These are phyloP conservation scores for Morelia viridis DNA, from an alignment of 2,797 vertebrate genomes.

Conservation along the genomic window DNA sequence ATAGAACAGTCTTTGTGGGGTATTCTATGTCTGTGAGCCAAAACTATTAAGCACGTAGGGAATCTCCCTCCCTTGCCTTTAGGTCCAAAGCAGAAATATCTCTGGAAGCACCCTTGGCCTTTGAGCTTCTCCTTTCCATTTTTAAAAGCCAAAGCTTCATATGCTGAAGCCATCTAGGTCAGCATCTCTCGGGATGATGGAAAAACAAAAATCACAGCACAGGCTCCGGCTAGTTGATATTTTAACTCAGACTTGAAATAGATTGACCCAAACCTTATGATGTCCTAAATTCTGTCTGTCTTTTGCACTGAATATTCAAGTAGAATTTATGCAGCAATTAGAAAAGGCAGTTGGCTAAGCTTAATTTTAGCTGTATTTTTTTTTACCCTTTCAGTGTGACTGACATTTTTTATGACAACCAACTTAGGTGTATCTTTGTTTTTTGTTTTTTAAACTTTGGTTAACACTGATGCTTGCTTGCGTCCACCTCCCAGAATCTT, in stretches of 20 bases:
- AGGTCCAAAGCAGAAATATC: conserved; percentile 1
- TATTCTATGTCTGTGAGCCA: background rate
- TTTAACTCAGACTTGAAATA: conserved; percentile 22
- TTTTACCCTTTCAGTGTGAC: background rate
- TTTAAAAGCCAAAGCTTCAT: background rate
- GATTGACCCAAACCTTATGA: background rate
- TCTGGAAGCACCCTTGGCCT: background rate
- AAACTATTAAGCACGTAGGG: background rate
- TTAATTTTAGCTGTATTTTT: background rate
- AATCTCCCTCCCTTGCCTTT: background rate
- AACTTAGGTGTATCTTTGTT: background rate
- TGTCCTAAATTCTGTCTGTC: background rate
- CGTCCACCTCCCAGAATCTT: conserved; percentile 21
- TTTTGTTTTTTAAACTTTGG: conserved; percentile 2
- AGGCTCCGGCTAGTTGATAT: background rate
- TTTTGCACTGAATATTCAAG: background rate
- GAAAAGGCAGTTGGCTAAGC: background rate
- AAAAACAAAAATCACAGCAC: background rate
- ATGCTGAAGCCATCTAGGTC: conserved; percentile 4
- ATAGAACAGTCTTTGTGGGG: background rate
- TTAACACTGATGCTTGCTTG: conserved; percentile 7
- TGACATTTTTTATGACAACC: background rate
- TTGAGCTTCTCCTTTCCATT: background rate
- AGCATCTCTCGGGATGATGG: background rate
- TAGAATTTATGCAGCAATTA: background rate